Evolutionary conservation across 2,113 vertebrate genomes (phyloP).

Genomic region (Myanophis thanlyinensis): DNA sequence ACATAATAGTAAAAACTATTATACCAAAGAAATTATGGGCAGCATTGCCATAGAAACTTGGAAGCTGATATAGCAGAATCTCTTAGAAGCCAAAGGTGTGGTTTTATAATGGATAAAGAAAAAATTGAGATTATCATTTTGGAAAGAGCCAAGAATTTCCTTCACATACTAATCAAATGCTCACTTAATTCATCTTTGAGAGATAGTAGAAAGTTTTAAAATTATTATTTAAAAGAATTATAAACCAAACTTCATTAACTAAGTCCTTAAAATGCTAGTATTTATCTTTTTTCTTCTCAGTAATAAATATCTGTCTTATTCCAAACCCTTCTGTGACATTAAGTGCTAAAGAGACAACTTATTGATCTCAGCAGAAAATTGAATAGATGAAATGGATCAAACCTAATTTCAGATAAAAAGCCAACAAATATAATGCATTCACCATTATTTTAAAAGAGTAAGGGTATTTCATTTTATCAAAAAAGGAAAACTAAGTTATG

Average conservation of each 20-base stretch:
- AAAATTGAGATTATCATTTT: conserved; percentile 29
- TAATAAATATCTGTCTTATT: conserved; percentile 1
- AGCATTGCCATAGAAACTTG: conserved; percentile 15
- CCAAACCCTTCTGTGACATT: background rate
- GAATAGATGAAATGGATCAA: conserved; percentile 6
- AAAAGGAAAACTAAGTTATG: conserved; percentile 1
- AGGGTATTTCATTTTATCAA: conserved; percentile 6
- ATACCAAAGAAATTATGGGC: conserved; percentile 42
- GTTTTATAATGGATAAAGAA: conserved; percentile 31
- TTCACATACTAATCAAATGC: conserved; percentile 40
- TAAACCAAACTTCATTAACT: conserved; percentile 23
- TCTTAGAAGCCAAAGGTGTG: conserved; percentile 29
- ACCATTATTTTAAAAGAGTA: conserved; percentile 10
- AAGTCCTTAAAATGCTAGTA: conserved; percentile 39
- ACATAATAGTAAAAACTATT: conserved; percentile 31
- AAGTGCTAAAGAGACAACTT: conserved; percentile 18
- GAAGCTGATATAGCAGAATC: conserved; percentile 29
- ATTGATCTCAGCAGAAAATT: conserved; percentile 8
- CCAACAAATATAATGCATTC: background rate
- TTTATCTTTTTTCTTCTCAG: conserved; percentile 8
- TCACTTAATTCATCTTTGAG: conserved; percentile 39
- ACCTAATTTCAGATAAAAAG: background rate
- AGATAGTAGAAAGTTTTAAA: background rate
- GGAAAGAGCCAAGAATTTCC: conserved; percentile 25
- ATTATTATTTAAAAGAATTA: conserved; percentile 9